Evolutionary conservation across 2,113 vertebrate species (phyloP).

Genomic region (Alexandromys fortis): DNA sequence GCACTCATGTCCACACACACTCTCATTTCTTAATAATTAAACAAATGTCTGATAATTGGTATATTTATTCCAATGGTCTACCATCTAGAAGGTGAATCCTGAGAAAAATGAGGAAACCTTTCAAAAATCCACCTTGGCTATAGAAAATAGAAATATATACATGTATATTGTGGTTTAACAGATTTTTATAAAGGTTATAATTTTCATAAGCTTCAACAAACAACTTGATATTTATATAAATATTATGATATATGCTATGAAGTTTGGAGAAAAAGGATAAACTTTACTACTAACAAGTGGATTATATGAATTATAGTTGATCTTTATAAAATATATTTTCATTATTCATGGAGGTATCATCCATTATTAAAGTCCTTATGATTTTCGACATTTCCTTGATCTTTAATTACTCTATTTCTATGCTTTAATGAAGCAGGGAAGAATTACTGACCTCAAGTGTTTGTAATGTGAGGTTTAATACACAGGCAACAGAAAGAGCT

Average conservation of each 20-base stretch:
- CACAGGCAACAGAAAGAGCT: background rate
- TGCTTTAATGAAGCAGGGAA: background rate
- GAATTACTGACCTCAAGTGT: background rate
- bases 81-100: background rate
- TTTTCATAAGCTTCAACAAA: constrained; percentile 57
- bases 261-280: constrained; percentile 44
- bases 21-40: constrained; percentile 12
- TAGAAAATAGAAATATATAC: constrained; percentile 36
- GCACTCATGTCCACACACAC: background rate
- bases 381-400: constrained; percentile 50
- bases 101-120: constrained; percentile 37
- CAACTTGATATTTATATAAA: constrained; percentile 46
- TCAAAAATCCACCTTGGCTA: constrained; percentile 17
- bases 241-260: constrained; percentile 10
- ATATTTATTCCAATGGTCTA: constrained; percentile 18
- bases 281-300: background rate
- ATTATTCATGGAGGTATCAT: constrained; percentile 22
- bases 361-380: background rate
- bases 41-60: constrained; percentile 27
- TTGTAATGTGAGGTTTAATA: constrained; percentile 35
- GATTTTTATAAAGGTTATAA: constrained; percentile 50
- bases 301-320: constrained; percentile 47
- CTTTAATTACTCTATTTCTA: constrained; percentile 43
- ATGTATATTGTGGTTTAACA: constrained; percentile 8
- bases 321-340: constrained; percentile 60